Evolutionary conservation across 2,888 invertebrate genomes (phyloP).

Genomic region (Teleogryllus oceanicus): DNA sequence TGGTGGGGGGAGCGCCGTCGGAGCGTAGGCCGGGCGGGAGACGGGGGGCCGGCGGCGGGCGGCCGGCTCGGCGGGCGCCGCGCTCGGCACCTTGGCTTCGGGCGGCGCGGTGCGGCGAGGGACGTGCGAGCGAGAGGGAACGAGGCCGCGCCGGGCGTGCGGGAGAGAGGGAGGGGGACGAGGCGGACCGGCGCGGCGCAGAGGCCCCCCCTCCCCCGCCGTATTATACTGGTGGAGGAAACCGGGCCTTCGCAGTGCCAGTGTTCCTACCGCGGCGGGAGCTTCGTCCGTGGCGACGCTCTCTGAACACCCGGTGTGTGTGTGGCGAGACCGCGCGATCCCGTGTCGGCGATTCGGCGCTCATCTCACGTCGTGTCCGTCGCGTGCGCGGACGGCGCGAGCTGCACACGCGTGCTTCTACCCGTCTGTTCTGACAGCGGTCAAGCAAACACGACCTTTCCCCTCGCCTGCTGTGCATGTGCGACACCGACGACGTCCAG

Average conservation of each 20-base stretch:
- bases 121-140: background rate
- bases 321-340: too few species aligned
- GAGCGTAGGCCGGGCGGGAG: background rate
- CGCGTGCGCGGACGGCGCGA: too few species aligned
- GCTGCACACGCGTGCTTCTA: too few species aligned
- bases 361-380: too few species aligned
- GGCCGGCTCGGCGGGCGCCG: background rate
- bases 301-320: background rate
- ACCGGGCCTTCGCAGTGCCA: background rate
- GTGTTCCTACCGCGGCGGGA: background rate
- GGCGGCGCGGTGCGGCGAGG: background rate
- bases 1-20: background rate
- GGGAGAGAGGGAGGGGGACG: background rate
- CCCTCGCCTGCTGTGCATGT: background rate
- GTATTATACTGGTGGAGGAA: background rate
- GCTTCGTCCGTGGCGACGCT: background rate
- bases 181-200: background rate
- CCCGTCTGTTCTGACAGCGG: too few species aligned
- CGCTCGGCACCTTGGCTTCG: background rate
- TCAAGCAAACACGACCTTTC: background rate
- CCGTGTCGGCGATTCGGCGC: too few species aligned
- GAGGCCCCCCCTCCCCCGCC: background rate
- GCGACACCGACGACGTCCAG: background rate
- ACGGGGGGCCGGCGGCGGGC: background rate
- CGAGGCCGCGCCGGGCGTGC: background rate